Base-by-base conservation (phyloP, 2,888 invertebrate species). In the Nomada fabriciana region DNA sequence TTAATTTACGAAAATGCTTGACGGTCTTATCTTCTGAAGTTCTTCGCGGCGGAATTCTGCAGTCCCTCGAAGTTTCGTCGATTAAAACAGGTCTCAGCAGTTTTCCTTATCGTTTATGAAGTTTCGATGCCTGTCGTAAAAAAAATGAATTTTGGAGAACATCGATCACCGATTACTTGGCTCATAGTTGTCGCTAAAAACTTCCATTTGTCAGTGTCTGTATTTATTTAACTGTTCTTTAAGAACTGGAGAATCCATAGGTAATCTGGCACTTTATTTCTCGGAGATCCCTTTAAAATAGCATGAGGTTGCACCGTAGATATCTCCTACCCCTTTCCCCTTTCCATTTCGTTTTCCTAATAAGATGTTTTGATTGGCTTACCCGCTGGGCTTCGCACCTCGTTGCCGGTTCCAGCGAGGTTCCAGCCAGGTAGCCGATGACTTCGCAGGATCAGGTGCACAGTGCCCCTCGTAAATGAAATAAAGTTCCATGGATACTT, bases 361-460 rank as follows among this genome's bases (percentile, higher is more conserved):
- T 90, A 88, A 91, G 89, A 86, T 88, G 86, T 86, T 91, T 89
- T 88, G 89, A 90, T 90, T 89, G 88, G 85, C 85, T 84, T 84
- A 88, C 89, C 86, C 85, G 88, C 86, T 84, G 87, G 85, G 84
- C 85, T 87, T 90, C 89, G 86, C 91, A 87, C 88, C 90, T 88
- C 87, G 83, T 53, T 76, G 80, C 76, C 79, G 82, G 82, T 70
- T 70, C 82, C 74, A 79, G 88, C 83, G 78, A 84, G 85, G 79
- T 82, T 82, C 71, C 75, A 64, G 47, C 84, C 92, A 92, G 92
- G 92, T 92, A 92, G 91, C 88, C 90, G 85, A 91, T 92, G 92
- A 92, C 91, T 89, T 76, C 80, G 86, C 88, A 87, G 50, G 72
- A 80, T 71, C 72, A 63, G 29, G 20, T 75, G 67, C 76, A 82